These are phyloP conservation scores for Cirrhinus mrigala DNA, from an alignment of 2,797 vertebrate species.

Conservation along the genomic window DNA sequence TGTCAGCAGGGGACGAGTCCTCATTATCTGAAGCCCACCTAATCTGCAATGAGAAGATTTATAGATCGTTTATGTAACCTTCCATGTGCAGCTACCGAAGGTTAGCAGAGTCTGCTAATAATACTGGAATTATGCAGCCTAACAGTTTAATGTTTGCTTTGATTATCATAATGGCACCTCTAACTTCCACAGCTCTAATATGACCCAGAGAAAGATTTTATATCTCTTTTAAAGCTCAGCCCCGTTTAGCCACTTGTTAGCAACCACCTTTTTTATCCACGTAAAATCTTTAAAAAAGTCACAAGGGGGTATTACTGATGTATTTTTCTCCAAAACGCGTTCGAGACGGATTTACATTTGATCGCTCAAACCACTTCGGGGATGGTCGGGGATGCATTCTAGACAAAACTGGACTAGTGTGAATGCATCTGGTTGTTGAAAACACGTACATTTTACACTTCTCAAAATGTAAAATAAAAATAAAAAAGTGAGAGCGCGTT, in stretches of 20 bases:
- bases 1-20: slow-evolving; percentile 1
- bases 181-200: neutral
- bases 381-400: no score
- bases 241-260: neutral
- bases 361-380: no score
- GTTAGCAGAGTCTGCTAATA: neutral
- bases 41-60: slow-evolving; percentile 15
- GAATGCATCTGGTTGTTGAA: no score
- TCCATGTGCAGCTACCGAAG: slow-evolving; percentile 14
- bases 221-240: neutral
- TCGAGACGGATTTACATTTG: no score
- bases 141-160: neutral
- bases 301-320: neutral
- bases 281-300: neutral
- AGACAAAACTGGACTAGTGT: no score
- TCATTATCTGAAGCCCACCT: slow-evolving; percentile 38
- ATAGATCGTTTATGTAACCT: slow-evolving; percentile 43
- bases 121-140: neutral
- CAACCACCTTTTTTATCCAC: neutral
- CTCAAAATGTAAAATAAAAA: no score
- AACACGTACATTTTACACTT: no score
- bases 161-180: neutral
- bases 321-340: neutral
- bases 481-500: no score
- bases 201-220: neutral